phyloP scores from a whole-genome alignment of 2,113 vertebrate species.

The Patagioenas fasciata region DNA sequence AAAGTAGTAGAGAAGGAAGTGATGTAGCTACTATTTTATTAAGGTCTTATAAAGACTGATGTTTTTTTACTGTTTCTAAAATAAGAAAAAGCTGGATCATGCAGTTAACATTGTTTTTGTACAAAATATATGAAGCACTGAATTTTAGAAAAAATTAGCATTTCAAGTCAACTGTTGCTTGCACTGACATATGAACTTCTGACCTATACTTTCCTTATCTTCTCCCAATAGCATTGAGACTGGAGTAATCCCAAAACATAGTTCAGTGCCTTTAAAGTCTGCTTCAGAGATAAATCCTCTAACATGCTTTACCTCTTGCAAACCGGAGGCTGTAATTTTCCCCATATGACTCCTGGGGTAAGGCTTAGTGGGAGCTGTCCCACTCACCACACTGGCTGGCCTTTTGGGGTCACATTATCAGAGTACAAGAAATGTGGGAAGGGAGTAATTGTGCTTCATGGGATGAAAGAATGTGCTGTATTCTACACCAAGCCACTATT shows the following conservation, averaged over 20 bases:
- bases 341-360: not conserved
- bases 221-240: not conserved
- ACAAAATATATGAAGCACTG: not conserved
- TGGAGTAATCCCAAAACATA: not conserved
- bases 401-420: not conserved
- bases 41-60: not conserved
- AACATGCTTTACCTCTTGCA: not conserved
- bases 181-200: not conserved
- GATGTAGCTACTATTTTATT: not conserved
- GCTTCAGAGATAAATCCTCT: not conserved
- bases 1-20: not conserved
- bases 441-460: not conserved
- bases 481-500: not conserved
- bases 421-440: not conserved
- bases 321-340: not conserved
- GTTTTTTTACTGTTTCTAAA: not conserved
- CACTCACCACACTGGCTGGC: not conserved
- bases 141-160: not conserved
- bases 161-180: not conserved
- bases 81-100: not conserved
- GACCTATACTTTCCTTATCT: not conserved
- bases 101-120: not conserved
- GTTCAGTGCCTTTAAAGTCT: not conserved
- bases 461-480: not conserved
- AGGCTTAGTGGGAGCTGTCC: not conserved